Evolutionary conservation across 1,140 invertebrate genomes (phyloP), one percentile per base, ranked within the genome.

Genomic region (Tetramorium parvispinum): DNA sequence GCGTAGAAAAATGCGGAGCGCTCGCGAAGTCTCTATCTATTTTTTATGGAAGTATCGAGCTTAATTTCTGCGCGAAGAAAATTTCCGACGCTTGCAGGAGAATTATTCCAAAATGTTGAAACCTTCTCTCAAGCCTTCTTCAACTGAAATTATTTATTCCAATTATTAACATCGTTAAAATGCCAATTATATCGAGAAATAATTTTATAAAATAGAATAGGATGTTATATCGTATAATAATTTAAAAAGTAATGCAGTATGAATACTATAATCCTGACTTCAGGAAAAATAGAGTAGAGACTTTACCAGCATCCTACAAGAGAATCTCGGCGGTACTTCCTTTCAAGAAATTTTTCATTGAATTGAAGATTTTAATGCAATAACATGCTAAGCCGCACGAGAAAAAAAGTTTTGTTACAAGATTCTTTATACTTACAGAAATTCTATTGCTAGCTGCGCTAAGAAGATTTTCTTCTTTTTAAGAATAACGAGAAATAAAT

Each of bases 1-100:
- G 63, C 21, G 37, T 81, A 81, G 49, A 81, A 81, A 81, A 81
- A 70, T 81, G 53, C 51, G 37, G 61, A 24, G n/a, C 37, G 21
- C 49, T 57, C 10, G 78, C 78, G 13, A 57, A 70, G 37, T 46
- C 49, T 81, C 49, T 27, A 16, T 27, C 37, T 27, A 53, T 55
- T 70, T 53, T 66, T 81, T 70, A 11, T 40, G 37, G 32, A 65
- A 49, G 8, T 13, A 16, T 68, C 46, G 13, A 37, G 65, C 32
- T 59, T 43, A 32, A 46, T 46, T 61, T 5, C n/a, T 16, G 37
- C 51, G 21, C 1, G 18, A 40, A 18, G 1, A 79, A n/a, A 49
- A 18, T 40, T 77, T 24, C n/a, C 24, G 7, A 43, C 43, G 24
- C 16, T 27, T 43, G 10, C 53, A 40, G 24, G 13, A 18, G 13